A percentile compares a stretch with the other conserved stretches of the same genome.
Conservation (phyloP, 2,113 vertebrate genomes). For the Brachyistius frenatus region DNA sequence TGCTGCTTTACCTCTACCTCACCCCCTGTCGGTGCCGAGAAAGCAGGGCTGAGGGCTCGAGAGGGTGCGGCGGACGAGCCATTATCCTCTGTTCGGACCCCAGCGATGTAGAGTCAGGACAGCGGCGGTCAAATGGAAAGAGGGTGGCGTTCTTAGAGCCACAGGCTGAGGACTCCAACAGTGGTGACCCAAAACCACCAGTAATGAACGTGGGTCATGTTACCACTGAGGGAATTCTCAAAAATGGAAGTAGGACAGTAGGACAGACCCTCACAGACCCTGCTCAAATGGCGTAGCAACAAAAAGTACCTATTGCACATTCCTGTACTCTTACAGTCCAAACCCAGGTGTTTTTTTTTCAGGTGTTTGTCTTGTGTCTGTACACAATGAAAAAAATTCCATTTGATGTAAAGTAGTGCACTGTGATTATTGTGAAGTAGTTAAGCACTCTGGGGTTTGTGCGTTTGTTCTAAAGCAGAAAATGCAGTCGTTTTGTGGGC, state of each 20-base stretch:
- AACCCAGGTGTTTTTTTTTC: constrained; percentile 28
- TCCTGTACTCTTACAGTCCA: constrained; percentile 8
- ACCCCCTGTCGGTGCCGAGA: constrained; percentile 88
- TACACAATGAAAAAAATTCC: constrained; percentile 31
- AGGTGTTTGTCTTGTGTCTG: constrained; percentile 25
- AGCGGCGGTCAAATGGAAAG: constrained; percentile 86
- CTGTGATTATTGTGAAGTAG: constrained; percentile 50
- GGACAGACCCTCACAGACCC: constrained; percentile 69
- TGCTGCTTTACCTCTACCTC: constrained; percentile 90
- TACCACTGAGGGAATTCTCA: constrained; percentile 87
- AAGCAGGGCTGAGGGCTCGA: constrained; percentile 6
- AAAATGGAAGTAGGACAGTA: constrained; percentile 85
- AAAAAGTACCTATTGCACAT: constrained; percentile 26
- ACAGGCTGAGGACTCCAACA: constrained; percentile 74
- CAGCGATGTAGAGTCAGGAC: constrained; percentile 69
- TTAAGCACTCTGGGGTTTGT: constrained; percentile 19
- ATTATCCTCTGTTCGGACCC: constrained; percentile 72
- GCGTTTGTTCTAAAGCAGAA: constrained; percentile 39
- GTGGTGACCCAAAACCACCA: constrained; percentile 82
- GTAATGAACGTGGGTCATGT: constrained; percentile 75
- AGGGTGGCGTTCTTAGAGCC: constrained; percentile 89
- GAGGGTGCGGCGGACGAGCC: constrained; percentile 73
- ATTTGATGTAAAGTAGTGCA: constrained; percentile 49
- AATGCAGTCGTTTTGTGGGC: constrained; percentile 23
- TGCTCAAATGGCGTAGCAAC: constrained; percentile 47